Percentiles rank a stretch among this genome's conserved stretches.
phyloP scores from a whole-genome alignment of 2,113 vertebrate genomes.

The Eidolon helvum region DNA sequence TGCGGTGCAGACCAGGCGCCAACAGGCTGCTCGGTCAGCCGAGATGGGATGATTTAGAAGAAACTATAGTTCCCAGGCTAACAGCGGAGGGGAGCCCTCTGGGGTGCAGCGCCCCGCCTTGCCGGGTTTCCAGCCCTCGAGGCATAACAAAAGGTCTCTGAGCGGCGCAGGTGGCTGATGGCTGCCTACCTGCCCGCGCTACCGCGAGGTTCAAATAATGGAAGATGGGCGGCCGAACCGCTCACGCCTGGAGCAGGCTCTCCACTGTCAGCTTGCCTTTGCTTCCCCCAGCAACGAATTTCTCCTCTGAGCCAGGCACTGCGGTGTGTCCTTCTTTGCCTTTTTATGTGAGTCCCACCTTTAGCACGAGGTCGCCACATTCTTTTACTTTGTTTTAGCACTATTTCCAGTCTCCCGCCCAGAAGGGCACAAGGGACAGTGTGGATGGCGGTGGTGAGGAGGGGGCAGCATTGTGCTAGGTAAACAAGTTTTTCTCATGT shows the following conservation, averaged over 20 bases:
- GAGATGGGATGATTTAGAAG: background rate
- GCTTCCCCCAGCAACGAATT: background rate
- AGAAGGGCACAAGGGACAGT: background rate
- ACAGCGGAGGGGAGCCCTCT: background rate
- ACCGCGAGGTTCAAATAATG: background rate
- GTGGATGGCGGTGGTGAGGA: background rate
- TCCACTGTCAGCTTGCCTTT: background rate
- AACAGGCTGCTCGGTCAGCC: background rate
- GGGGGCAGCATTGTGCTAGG: background rate
- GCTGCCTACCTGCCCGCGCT: background rate
- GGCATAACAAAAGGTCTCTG: background rate
- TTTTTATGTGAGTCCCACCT: background rate
- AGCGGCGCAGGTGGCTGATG: background rate
- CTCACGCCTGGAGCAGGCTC: background rate
- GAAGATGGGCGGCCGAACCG: no score
- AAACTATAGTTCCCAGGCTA: background rate
- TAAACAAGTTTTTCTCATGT: conserved; percentile 1
- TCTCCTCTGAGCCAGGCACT: background rate
- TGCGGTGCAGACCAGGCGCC: background rate
- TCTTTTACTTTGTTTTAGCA: background rate
- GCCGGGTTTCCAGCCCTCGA: background rate
- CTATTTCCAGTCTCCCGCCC: background rate
- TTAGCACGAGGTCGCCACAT: background rate
- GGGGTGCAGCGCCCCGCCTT: background rate
- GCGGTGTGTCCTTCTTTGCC: background rate